Percentiles rank a stretch among this genome's conserved stretches.
Conservation (phyloP, 2,888 invertebrate species). For the Ischnus inquisitorius region DNA sequence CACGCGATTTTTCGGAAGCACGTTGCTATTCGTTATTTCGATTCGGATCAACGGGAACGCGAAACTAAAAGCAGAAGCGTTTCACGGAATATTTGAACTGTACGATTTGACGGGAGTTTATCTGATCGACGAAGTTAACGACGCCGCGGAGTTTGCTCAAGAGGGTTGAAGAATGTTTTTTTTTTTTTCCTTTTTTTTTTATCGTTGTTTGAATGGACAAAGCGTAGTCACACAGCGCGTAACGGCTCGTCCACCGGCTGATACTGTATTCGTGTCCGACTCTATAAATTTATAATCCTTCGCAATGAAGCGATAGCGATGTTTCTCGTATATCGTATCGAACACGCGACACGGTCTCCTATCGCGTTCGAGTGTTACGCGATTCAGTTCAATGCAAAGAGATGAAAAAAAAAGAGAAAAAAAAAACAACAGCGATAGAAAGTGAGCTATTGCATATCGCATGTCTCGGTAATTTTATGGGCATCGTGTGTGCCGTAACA, state of each 20-base stretch:
- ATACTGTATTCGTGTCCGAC: conserved; percentile 75
- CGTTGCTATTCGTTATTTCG: neutral
- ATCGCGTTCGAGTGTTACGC: conserved; percentile 43
- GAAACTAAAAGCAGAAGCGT: neutral
- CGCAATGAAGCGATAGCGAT: conserved; percentile 73
- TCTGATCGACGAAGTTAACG: conserved; percentile 64
- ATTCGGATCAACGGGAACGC: neutral
- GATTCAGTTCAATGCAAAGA: conserved; percentile 72
- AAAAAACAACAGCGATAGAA: conserved; percentile 4
- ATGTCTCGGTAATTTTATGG: conserved; percentile 28
- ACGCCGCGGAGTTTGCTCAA: conserved; percentile 41
- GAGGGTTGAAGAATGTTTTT: conserved; percentile 64
- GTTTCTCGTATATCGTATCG: conserved; percentile 56
- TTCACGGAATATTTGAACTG: conserved; percentile 47
- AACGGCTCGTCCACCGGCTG: conserved; percentile 40
- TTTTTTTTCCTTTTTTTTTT: too few relatives aligned
- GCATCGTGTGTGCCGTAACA: conserved; percentile 27
- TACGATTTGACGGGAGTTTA: conserved; percentile 63
- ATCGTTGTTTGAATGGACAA: conserved; percentile 78
- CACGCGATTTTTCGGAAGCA: too few relatives aligned
- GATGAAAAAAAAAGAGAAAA: conserved; percentile 32
- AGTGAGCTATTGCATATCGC: conserved; percentile 19
- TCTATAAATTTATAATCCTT: conserved; percentile 79
- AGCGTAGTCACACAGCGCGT: conserved; percentile 65
- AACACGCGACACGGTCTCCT: conserved; percentile 59